phyloP scores from a whole-genome alignment of 2,888 invertebrate species.

The Hydroisotoma schaefferi region DNA sequence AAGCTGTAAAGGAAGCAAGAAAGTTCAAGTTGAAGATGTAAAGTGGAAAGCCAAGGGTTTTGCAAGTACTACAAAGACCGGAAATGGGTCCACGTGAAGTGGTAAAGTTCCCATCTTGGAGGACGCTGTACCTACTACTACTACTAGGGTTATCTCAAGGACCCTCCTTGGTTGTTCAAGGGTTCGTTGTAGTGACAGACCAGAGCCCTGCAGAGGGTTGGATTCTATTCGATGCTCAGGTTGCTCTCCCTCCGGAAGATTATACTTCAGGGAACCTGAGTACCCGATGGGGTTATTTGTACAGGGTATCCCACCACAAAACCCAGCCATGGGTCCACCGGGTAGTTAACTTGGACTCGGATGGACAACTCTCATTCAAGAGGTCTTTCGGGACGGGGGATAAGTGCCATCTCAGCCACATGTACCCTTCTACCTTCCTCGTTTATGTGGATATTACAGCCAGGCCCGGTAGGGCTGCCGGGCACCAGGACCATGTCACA shows the following conservation, averaged over 20 bases:
- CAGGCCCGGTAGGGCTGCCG: not conserved
- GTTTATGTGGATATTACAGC: constrained; percentile 47
- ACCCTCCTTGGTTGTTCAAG: too few relatives aligned
- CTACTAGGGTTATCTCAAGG: too few relatives aligned
- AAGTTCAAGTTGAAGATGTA: too few relatives aligned
- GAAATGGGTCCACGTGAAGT: too few relatives aligned
- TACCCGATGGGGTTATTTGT: constrained; percentile 32
- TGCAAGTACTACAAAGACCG: too few relatives aligned
- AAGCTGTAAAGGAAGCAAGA: too few relatives aligned
- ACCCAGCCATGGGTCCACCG: constrained; percentile 48
- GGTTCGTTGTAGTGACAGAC: constrained; percentile 44
- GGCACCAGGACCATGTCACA: not conserved
- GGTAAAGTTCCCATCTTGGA: too few relatives aligned
- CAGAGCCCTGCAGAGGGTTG: constrained; percentile 42
- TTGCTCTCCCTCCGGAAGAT: constrained; percentile 7
- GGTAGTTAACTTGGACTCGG: constrained; percentile 41
- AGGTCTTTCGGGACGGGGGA: not conserved
- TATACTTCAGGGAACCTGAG: not conserved
- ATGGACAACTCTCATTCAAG: constrained; percentile 36
- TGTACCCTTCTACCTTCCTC: constrained; percentile 42
- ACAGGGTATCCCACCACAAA: constrained; percentile 47
- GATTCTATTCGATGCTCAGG: constrained; percentile 46
- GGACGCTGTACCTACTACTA: too few relatives aligned
- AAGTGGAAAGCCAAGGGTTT: too few relatives aligned
- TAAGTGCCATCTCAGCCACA: constrained; percentile 11